phyloP scores from a whole-genome alignment of 2,888 invertebrate species.

The Trissolcus japonicus region DNA sequence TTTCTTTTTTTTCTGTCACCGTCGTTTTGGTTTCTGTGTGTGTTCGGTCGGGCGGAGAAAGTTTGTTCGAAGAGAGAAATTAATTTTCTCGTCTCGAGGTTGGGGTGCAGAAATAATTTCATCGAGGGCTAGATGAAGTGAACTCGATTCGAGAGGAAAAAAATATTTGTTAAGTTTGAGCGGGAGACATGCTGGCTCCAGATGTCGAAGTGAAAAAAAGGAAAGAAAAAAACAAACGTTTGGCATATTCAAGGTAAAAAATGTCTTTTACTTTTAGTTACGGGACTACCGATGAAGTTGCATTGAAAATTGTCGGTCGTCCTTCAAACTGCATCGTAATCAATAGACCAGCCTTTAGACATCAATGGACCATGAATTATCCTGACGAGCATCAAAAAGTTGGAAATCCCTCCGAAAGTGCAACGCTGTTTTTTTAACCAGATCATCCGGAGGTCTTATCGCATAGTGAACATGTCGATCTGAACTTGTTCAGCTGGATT shows the following conservation, averaged over 20 bases:
- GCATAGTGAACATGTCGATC: slow-evolving; percentile 21
- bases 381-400: too few relatives aligned
- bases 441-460: slow-evolving; percentile 19
- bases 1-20: not conserved
- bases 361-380: not conserved
- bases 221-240: too few relatives aligned
- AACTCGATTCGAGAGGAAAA: not conserved
- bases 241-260: too few relatives aligned
- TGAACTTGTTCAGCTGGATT: slow-evolving; percentile 24
- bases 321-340: too few relatives aligned
- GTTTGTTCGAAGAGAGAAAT: slow-evolving; percentile 20
- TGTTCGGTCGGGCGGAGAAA: slow-evolving; percentile 9
- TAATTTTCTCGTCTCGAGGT: slow-evolving; percentile 16
- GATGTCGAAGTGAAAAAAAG: too few relatives aligned
- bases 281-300: too few relatives aligned
- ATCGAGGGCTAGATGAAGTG: slow-evolving; percentile 6
- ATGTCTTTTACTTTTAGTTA: too few relatives aligned
- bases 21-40: slow-evolving; percentile 9
- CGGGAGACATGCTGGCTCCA: too few relatives aligned
- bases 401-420: not conserved
- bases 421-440: slow-evolving; percentile 19
- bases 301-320: too few relatives aligned
- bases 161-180: slow-evolving; percentile 7
- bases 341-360: not conserved
- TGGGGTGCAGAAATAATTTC: slow-evolving; percentile 3